Evolutionary conservation across 2,113 vertebrate genomes (phyloP).

Genomic region (Herpetotheres cachinnans): DNA sequence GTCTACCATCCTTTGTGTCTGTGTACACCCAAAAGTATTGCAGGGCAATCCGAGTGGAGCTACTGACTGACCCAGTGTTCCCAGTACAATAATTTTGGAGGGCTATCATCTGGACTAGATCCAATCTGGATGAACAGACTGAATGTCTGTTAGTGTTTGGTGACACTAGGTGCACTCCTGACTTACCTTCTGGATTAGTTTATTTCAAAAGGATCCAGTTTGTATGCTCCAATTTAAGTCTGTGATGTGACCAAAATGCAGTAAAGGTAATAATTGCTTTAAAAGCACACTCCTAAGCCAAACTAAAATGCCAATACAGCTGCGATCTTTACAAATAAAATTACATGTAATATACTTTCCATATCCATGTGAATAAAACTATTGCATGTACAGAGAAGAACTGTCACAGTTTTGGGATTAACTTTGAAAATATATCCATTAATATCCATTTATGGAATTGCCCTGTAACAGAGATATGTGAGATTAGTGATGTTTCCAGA

Average conservation of each 20-base stretch:
- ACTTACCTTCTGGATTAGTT: background rate
- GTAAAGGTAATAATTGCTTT: background rate
- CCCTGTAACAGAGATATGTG: background rate
- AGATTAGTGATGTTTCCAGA: background rate
- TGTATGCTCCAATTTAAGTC: background rate
- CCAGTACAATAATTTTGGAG: background rate
- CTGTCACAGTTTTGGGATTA: background rate
- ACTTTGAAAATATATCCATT: background rate
- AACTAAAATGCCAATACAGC: background rate
- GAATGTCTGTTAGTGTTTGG: background rate
- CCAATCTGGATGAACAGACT: background rate
- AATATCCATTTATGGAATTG: background rate
- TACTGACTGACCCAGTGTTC: background rate
- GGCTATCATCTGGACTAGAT: background rate
- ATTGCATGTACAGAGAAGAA: background rate
- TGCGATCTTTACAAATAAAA: background rate
- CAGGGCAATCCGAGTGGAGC: background rate
- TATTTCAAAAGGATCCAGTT: background rate
- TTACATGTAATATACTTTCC: background rate
- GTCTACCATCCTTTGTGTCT: background rate
- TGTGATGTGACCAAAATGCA: background rate
- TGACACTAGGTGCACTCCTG: background rate
- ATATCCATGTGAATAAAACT: background rate
- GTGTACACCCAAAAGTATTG: background rate
- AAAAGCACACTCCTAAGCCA: background rate